A percentile compares a stretch with the other conserved stretches of the same genome.
Evolutionary conservation across 2,113 vertebrate species (phyloP).

Genomic region (Nothocercus nigrocapillus): DNA sequence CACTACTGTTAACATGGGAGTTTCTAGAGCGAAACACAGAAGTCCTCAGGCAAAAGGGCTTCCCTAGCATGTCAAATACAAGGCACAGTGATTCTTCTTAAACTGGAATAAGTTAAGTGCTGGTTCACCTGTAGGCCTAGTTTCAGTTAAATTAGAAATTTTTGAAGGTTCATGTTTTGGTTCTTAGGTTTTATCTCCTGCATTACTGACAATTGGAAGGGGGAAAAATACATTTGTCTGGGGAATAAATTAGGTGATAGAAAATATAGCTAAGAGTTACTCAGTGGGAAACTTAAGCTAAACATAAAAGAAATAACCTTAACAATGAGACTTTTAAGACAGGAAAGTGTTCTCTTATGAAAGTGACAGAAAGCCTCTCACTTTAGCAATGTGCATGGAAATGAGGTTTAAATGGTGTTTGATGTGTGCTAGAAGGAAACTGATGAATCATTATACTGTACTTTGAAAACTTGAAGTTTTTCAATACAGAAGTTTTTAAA

Average conservation of each 20-base stretch:
- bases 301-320: constrained; percentile 33
- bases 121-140: not conserved
- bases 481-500: not conserved
- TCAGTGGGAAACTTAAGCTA: not conserved
- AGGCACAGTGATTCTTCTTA: not conserved
- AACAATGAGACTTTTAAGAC: not conserved
- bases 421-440: constrained; percentile 15
- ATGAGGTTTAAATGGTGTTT: constrained; percentile 27
- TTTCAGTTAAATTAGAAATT: not conserved
- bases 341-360: not conserved
- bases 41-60: not conserved
- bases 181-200: not conserved
- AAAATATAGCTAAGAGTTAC: not conserved
- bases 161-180: not conserved
- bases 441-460: constrained; percentile 11
- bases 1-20: not conserved
- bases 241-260: not conserved
- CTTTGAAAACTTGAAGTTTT: not conserved
- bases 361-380: not conserved
- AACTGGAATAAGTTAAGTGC: not conserved
- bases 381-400: not conserved
- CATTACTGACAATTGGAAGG: not conserved
- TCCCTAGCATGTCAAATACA: not conserved
- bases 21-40: not conserved
- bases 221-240: not conserved